Evolutionary conservation across 2,888 invertebrate genomes (phyloP), one percentile per base, ranked within the genome.

Genomic region (Tortricodes alternella): DNA sequence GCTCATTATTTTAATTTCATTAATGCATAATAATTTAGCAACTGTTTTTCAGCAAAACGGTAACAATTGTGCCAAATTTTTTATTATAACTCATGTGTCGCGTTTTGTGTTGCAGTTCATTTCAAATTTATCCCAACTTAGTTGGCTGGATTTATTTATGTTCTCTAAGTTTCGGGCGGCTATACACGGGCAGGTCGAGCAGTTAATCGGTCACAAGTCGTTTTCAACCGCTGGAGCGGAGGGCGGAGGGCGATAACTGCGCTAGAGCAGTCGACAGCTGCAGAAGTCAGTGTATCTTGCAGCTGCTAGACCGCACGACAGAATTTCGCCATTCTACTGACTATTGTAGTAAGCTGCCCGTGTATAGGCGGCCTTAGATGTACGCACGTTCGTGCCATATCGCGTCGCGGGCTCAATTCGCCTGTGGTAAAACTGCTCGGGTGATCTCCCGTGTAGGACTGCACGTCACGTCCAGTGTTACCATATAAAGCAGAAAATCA

Each of bases 111-210:
- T 80, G 73, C 76, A 68, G 50, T 79, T 78, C 71, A 69, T 68
- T 78, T 80, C 67, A 76, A 74, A 80, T 82, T 85, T 83, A 83
- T 81, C 87, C 86, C 85, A 85, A 87, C 85, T 81, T 74, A 83
- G 87, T 88, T 89, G 86, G 85, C 83, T 83, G 84, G 83, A 83
- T 81, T 82, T 75, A 68, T 71, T 76, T 66, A 67, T 71, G 73
- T 68, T 68, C 66, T 71, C 68, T 69, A 66, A 70, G 70, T 64
- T 68, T n/a, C n/a, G n/a, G n/a, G n/a, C n/a, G n/a, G n/a, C n/a
- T n/a, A n/a, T n/a, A n/a, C n/a, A n/a, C n/a, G n/a, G n/a, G n/a
- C n/a, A n/a, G n/a, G n/a, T n/a, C n/a, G n/a, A n/a, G n/a, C n/a
- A n/a, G n/a, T n/a, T n/a, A n/a, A n/a, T n/a, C n/a, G n/a, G n/a